Conservation (phyloP, 92 coral and sea anemone genomes). For the Heteractis magnifica region DNA sequence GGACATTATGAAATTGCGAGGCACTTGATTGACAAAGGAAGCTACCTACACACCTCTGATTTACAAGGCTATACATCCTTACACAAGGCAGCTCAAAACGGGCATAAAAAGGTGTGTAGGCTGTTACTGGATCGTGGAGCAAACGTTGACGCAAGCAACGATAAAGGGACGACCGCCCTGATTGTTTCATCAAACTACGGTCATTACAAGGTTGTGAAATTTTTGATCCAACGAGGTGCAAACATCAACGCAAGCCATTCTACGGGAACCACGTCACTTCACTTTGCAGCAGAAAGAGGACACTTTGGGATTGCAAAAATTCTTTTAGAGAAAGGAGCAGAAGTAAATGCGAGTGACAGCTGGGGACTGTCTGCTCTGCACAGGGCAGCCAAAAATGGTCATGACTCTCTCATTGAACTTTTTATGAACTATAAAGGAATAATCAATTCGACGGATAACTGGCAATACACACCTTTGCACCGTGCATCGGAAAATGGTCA, state of each 20-base stretch:
- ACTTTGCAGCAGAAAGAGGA: conserved; percentile 77
- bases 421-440: conserved; percentile 41
- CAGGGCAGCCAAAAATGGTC: conserved; percentile 79
- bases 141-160: conserved; percentile 39
- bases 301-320: conserved; percentile 37
- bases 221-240: conserved; percentile 50
- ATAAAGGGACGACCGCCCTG: conserved; percentile 53
- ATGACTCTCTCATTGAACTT: conserved; percentile 35
- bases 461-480: conserved; percentile 74
- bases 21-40: conserved; percentile 48
- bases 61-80: conserved; percentile 64
- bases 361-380: conserved; percentile 76
- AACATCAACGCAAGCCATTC: conserved; percentile 37
- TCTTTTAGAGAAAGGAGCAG: conserved; percentile 56
- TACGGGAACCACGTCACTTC: conserved; percentile 61
- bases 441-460: conserved; percentile 50
- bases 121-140: conserved; percentile 45
- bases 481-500: conserved; percentile 78
- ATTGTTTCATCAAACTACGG: conserved; percentile 69
- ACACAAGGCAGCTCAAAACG: conserved; percentile 66
- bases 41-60: conserved; percentile 55
- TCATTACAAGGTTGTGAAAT: conserved; percentile 44
- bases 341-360: conserved; percentile 43
- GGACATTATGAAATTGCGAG: conserved; percentile 45
- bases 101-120: conserved; percentile 47